Evolutionary conservation across 2,113 vertebrate species (phyloP), one percentile per base, ranked within the genome.

Genomic region (Anhinga anhinga): DNA sequence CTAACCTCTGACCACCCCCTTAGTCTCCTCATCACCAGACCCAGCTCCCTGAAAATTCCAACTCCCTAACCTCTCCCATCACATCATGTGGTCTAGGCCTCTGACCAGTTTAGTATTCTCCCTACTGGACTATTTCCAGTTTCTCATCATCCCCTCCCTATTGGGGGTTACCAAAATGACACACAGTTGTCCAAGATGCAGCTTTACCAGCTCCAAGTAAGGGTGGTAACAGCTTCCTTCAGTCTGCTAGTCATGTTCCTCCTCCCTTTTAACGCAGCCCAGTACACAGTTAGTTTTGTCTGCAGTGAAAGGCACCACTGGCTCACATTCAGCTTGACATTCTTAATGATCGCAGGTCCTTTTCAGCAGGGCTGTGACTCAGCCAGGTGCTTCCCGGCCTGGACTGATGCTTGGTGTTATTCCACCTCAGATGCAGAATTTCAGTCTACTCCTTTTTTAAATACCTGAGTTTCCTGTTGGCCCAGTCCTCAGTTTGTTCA

Each of bases 211-310:
- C 7, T 88, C 21, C 32, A 42, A 25, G 47, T 1, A 53, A 34
- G 15, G 9, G 30, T 71, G 13, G 25, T 8, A 88, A 63, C 32
- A 50, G 47, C 56, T 59, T 76, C 30, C 47, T 95, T 76, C 34
- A 23, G 52, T 40, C 21, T 62, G 27, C 23, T 36, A 44, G 13
- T 40, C 45, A 44, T 8, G 12, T 16, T 49, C 7, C 11, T 62
- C 30, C 12, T 44, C 67, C 12, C 45, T 85, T 58, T 36, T 50
- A 52, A 62, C 0, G 5, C 12, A 74, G 34, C 17, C 38, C 22
- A 55, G 18, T 14, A 47, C 4, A 22, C 0, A 0, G 13, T 1
- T 2, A 50, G 53, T 47, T 78, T 50, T 71, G 40, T 40, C 66
- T 53, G n/a, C 80, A 62, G 47, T 15, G 45, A 79, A 59, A 89